These are phyloP conservation scores for Cremastinae sp. DNA, from an alignment of 2,888 invertebrate genomes.

Conservation along the genomic window DNA sequence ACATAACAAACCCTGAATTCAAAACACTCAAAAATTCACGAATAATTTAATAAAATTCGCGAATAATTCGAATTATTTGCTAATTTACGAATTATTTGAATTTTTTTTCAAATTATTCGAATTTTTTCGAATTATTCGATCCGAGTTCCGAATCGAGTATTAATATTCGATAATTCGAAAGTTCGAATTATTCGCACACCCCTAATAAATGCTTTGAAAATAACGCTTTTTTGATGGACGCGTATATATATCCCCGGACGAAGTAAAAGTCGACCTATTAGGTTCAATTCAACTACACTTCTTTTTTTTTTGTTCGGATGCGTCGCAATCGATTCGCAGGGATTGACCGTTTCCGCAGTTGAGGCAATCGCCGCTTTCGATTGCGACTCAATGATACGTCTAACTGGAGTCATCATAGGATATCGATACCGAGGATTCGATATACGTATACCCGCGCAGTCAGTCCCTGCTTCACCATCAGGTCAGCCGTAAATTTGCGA, in stretches of 20 bases:
- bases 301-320: constrained; percentile 24
- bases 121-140: too few species aligned
- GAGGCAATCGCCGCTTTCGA: constrained; percentile 39
- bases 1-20: too few species aligned
- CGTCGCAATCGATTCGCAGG: constrained; percentile 38
- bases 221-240: too few species aligned
- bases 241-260: neutral
- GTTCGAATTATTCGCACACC: too few species aligned
- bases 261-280: constrained; percentile 7
- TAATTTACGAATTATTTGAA: too few species aligned
- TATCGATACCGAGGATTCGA: constrained; percentile 34
- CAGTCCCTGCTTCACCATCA: constrained; percentile 20
- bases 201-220: too few species aligned
- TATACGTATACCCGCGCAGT: neutral
- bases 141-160: too few species aligned
- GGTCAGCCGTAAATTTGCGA: constrained; percentile 58
- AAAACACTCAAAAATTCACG: too few species aligned
- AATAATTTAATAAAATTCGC: too few species aligned
- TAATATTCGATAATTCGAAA: too few species aligned
- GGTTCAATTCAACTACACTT: constrained; percentile 15
- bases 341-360: constrained; percentile 43
- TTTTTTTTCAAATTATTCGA: too few species aligned
- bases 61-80: too few species aligned
- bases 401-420: constrained; percentile 56
- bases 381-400: constrained; percentile 58